Evolutionary conservation across 2,888 invertebrate genomes (phyloP).

Genomic region (Scaeva pyrastri): DNA sequence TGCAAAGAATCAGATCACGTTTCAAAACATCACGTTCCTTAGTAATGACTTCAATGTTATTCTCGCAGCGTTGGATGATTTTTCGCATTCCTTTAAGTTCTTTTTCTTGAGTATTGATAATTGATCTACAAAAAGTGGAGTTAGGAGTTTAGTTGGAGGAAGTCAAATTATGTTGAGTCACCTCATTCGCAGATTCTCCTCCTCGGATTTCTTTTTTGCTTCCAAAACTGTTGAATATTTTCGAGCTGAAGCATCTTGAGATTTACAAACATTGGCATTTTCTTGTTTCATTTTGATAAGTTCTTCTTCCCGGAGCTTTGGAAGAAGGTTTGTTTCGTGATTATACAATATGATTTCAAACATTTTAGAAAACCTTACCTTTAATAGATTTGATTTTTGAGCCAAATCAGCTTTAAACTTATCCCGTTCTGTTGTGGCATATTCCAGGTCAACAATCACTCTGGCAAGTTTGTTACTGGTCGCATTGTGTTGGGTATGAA

Average conservation of each 20-base stretch:
- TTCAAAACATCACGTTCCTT: constrained; percentile 82
- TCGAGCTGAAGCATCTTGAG: constrained; percentile 81
- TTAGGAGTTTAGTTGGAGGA: background rate
- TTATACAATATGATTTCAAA: background rate
- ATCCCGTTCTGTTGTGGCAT: constrained; percentile 81
- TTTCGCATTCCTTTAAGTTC: constrained; percentile 82
- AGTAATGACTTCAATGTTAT: constrained; percentile 80
- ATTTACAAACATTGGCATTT: constrained; percentile 80
- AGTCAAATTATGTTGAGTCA: constrained; percentile 35
- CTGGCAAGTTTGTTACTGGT: constrained; percentile 82
- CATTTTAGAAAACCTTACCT: constrained; percentile 76
- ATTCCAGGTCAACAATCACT: constrained; percentile 81
- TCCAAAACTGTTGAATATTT: constrained; percentile 81
- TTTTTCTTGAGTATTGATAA: constrained; percentile 81
- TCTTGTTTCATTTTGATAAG: constrained; percentile 81
- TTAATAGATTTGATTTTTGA: constrained; percentile 81
- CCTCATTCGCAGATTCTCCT: constrained; percentile 81
- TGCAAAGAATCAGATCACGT: constrained; percentile 80
- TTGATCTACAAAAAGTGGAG: constrained; percentile 23
- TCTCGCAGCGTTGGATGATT: constrained; percentile 81
- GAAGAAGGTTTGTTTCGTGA: background rate
- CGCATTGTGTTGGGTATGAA: constrained; percentile 81
- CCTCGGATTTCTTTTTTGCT: constrained; percentile 79
- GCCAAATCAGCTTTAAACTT: constrained; percentile 80
- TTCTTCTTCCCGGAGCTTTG: constrained; percentile 82